Evolutionary conservation across 2,888 invertebrate genomes (phyloP).

Genomic region (Pteria penguin): DNA sequence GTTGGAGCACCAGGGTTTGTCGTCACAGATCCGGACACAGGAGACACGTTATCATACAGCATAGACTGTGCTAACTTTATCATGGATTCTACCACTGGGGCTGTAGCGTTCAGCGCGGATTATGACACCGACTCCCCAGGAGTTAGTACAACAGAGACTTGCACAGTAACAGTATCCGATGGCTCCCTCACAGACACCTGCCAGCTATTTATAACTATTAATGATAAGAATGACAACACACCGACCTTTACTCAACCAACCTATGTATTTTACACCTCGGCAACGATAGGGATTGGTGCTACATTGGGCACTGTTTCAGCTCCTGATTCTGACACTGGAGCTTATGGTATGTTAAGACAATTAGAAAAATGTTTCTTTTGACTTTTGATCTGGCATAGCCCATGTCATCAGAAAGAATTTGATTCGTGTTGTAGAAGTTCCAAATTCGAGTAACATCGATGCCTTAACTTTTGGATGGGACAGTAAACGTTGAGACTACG

Average conservation of each 20-base stretch:
- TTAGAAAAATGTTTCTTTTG: too few species aligned
- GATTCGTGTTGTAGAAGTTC: too few species aligned
- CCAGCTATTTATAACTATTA: slow-evolving; percentile 24
- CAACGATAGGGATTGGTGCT: slow-evolving; percentile 12
- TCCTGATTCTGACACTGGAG: slow-evolving; percentile 32
- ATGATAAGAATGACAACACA: slow-evolving; percentile 36
- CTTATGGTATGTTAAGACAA: slow-evolving; percentile 24
- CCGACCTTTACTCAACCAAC: slow-evolving; percentile 16
- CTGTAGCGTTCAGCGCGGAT: slow-evolving; percentile 44
- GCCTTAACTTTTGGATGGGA: too few species aligned
- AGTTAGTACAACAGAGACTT: slow-evolving; percentile 35
- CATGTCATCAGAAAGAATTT: too few species aligned
- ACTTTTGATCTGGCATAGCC: too few species aligned
- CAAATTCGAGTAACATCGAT: too few species aligned
- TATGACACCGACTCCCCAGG: slow-evolving; percentile 53
- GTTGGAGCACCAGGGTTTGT: slow-evolving; percentile 39
- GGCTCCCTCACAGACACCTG: slow-evolving; percentile 25
- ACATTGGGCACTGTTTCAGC: slow-evolving; percentile 27
- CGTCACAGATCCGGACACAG: slow-evolving; percentile 45
- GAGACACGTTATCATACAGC: slow-evolving; percentile 39
- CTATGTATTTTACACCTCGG: slow-evolving; percentile 14
- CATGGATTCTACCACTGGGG: slow-evolving; percentile 45
- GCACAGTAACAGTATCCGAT: slow-evolving; percentile 48
- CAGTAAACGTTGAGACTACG: too few species aligned
- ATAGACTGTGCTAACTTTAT: slow-evolving; percentile 41